Conservation (phyloP, 2,797 vertebrate species). For the Aplochiton taeniatus region DNA sequence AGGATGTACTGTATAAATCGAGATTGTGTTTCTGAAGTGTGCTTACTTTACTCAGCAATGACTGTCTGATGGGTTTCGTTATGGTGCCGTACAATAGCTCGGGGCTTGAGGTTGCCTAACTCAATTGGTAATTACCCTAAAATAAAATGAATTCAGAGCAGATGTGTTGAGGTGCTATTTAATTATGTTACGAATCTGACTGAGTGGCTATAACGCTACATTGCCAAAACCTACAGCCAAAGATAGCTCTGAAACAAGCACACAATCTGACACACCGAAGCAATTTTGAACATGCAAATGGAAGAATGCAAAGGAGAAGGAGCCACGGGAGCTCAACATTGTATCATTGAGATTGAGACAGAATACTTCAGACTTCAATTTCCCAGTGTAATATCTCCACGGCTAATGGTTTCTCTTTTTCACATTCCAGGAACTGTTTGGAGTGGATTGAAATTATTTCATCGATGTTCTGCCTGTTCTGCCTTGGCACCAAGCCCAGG, state of each 20-base stretch:
- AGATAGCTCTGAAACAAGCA: slow-evolving; percentile 42
- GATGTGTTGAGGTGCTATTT: slow-evolving; percentile 60
- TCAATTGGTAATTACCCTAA: slow-evolving; percentile 39
- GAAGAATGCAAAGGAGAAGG: slow-evolving; percentile 17
- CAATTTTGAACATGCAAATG: slow-evolving; percentile 43
- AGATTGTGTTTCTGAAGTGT: slow-evolving; percentile 16
- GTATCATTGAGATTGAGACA: slow-evolving; percentile 28
- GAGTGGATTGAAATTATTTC: slow-evolving; percentile 53
- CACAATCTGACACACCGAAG: slow-evolving; percentile 43
- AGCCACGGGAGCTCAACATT: slow-evolving; percentile 24
- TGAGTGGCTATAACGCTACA: slow-evolving; percentile 40
- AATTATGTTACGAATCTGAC: slow-evolving; percentile 61
- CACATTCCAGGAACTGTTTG: slow-evolving; percentile 41
- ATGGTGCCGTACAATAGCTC: background rate
- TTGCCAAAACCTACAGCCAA: slow-evolving; percentile 53
- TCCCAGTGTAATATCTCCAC: slow-evolving; percentile 39
- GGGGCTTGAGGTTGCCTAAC: background rate
- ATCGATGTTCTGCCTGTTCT: slow-evolving; percentile 51
- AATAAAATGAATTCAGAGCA: slow-evolving; percentile 49
- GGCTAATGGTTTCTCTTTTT: slow-evolving; percentile 55
- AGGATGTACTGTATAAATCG: slow-evolving; percentile 6
- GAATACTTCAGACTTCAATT: slow-evolving; percentile 41
- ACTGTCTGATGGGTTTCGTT: background rate
- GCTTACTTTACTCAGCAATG: slow-evolving; percentile 34
- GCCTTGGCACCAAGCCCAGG: slow-evolving; percentile 30